Percentiles rank a stretch among this genome's conserved stretches.
phyloP scores from a whole-genome alignment of 2,888 invertebrate species.

The Melanargia galathea region DNA sequence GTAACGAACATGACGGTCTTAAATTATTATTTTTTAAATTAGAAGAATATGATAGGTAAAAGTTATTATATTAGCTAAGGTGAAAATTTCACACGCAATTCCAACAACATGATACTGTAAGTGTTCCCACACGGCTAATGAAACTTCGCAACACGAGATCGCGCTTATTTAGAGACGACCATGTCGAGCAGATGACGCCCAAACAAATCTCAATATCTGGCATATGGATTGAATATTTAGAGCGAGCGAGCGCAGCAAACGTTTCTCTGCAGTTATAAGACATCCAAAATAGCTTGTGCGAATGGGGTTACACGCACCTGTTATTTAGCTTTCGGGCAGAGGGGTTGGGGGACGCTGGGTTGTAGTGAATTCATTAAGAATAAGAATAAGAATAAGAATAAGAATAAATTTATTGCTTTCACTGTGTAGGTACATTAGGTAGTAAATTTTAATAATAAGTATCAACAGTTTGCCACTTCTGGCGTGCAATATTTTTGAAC shows the following conservation, averaged over 20 bases:
- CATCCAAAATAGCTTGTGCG: conserved; percentile 82
- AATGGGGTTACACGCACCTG: conserved; percentile 82
- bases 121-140: conserved; percentile 73
- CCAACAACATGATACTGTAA: conserved; percentile 69
- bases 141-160: conserved; percentile 71
- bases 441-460: too few relatives aligned
- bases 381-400: too few relatives aligned
- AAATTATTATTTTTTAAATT: too few relatives aligned
- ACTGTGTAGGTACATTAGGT: too few relatives aligned
- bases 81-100: conserved; percentile 59
- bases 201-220: conserved; percentile 80
- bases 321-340: conserved; percentile 76
- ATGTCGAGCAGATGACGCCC: conserved; percentile 78
- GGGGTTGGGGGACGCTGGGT: conserved; percentile 60
- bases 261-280: conserved; percentile 78
- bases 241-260: conserved; percentile 73
- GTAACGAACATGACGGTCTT: neutral
- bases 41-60: neutral
- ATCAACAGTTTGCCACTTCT: too few relatives aligned
- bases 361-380: conserved; percentile 77
- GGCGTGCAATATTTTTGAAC: too few relatives aligned
- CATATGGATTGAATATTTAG: conserved; percentile 81
- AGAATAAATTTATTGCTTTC: too few relatives aligned
- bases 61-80: neutral
- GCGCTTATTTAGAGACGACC: conserved; percentile 71